Conservation (phyloP, 2,113 vertebrate species). For the Gopherus flavomarginatus region DNA sequence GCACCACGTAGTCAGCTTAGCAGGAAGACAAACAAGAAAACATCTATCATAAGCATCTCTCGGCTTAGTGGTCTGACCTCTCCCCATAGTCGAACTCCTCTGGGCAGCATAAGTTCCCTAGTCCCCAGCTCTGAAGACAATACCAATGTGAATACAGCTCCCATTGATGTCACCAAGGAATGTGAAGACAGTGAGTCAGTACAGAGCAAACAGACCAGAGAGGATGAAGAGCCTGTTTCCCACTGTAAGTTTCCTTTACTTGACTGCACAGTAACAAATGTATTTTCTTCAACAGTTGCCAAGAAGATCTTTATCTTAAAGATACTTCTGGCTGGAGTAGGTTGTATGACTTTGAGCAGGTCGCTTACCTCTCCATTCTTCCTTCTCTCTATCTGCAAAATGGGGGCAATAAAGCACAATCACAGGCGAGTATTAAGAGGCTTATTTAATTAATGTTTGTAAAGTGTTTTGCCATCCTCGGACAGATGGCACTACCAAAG, state of each 20-base stretch:
- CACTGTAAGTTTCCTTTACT: slow-evolving; percentile 71
- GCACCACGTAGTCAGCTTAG: not conserved
- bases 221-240: slow-evolving; percentile 62
- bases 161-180: slow-evolving; percentile 20
- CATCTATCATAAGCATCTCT: slow-evolving; percentile 27
- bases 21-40: slow-evolving; percentile 29
- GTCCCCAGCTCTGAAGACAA: slow-evolving; percentile 60
- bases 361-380: not conserved
- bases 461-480: not conserved
- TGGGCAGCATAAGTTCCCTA: slow-evolving; percentile 72
- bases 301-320: not conserved
- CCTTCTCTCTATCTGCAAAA: not conserved
- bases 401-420: not conserved
- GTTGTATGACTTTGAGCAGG: not conserved
- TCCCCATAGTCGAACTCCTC: slow-evolving; percentile 35
- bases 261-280: not conserved
- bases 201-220: slow-evolving; percentile 41
- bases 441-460: not conserved
- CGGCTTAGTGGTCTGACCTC: slow-evolving; percentile 69
- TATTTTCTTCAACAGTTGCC: not conserved
- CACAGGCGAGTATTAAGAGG: not conserved
- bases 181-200: slow-evolving; percentile 52
- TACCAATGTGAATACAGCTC: not conserved
- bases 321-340: accelerated
- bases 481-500: not conserved